Conservation (phyloP, 1,140 invertebrate genomes). For the Leptestheria dahalacensis region DNA sequence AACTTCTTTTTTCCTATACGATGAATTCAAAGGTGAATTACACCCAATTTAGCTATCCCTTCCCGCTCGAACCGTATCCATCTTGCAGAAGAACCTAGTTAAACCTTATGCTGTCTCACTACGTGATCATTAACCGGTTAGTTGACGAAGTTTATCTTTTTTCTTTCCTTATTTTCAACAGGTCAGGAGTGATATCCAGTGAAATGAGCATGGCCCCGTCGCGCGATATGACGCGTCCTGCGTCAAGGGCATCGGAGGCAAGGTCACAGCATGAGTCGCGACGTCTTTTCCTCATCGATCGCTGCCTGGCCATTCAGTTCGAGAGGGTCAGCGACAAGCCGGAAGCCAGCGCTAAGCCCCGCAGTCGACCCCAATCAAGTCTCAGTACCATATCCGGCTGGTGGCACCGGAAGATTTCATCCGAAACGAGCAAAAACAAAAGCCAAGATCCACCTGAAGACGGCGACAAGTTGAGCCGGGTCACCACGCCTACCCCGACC, state of each 20-base stretch:
- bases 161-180: not conserved
- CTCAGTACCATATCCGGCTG: conserved; percentile 2
- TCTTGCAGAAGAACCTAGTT: too few relatives aligned
- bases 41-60: too few relatives aligned
- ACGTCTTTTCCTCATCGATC: conserved; percentile 1
- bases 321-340: not conserved
- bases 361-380: not conserved
- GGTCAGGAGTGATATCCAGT: not conserved
- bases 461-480: not conserved
- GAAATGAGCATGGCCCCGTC: conserved; percentile 5
- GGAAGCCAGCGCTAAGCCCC: not conserved
- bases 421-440: not conserved
- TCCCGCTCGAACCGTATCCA: too few relatives aligned
- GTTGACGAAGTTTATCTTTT: not conserved
- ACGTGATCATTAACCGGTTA: not conserved
- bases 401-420: not conserved
- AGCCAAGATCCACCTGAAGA: not conserved
- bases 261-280: not conserved
- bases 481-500: not conserved
- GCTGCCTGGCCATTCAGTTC: conserved; percentile 8
- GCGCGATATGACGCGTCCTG: conserved; percentile 3
- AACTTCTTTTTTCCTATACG: too few relatives aligned
- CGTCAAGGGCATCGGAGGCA: conserved; percentile 1
- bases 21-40: too few relatives aligned
- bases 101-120: not conserved